phyloP scores from a whole-genome alignment of 2,888 invertebrate species.

The Nysson spinosus region DNA sequence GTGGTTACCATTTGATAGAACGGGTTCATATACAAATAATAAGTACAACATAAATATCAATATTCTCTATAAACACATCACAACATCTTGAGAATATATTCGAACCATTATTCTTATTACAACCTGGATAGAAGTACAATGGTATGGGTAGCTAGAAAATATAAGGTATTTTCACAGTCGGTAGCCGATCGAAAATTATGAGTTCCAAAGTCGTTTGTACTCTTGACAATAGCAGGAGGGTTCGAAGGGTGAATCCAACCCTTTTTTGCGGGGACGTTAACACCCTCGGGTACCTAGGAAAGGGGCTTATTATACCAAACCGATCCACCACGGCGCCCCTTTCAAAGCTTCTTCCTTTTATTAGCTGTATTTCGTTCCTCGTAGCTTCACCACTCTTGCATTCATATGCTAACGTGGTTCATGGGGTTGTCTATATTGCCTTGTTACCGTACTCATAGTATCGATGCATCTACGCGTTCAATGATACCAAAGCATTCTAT shows the following conservation, averaged over 20 bases:
- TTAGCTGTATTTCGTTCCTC: slow-evolving; percentile 65
- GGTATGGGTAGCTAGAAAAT: slow-evolving; percentile 11
- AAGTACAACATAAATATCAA: slow-evolving; percentile 2
- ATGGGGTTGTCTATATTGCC: slow-evolving; percentile 58
- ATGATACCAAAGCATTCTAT: slow-evolving; percentile 51
- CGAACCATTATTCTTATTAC: slow-evolving; percentile 9
- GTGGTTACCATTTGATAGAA: too few relatives aligned
- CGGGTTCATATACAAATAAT: too few relatives aligned
- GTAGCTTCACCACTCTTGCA: slow-evolving; percentile 52
- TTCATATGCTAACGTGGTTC: slow-evolving; percentile 69
- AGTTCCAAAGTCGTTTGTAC: slow-evolving; percentile 42
- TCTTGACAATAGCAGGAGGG: slow-evolving; percentile 25
- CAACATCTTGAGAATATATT: neutral
- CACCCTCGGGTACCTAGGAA: slow-evolving; percentile 58
- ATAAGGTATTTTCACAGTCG: slow-evolving; percentile 39
- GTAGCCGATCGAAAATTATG: slow-evolving; percentile 40
- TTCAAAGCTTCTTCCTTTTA: slow-evolving; percentile 63
- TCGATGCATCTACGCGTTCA: slow-evolving; percentile 53
- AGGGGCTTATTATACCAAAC: slow-evolving; percentile 65
- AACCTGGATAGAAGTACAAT: slow-evolving; percentile 4
- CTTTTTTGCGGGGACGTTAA: slow-evolving; percentile 64
- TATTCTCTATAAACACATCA: neutral
- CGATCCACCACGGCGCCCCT: slow-evolving; percentile 62
- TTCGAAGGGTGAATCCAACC: slow-evolving; percentile 43
- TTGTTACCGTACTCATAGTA: slow-evolving; percentile 63